Evolutionary conservation across 1,140 invertebrate genomes (phyloP).

Genomic region (Drosophila bifasciata): DNA sequence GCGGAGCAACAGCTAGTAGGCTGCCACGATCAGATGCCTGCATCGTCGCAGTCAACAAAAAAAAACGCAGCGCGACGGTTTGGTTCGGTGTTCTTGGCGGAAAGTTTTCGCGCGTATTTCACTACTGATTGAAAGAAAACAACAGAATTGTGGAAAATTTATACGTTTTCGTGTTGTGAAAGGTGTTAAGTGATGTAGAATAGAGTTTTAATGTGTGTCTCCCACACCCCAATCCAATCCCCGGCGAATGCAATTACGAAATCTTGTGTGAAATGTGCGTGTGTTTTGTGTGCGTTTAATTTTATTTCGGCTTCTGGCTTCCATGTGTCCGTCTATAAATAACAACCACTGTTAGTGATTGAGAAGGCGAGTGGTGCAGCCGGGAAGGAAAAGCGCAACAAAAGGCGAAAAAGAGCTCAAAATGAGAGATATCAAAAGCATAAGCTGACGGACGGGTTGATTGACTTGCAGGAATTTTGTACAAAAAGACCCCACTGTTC

Average conservation of each 20-base stretch:
- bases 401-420: constrained; percentile 48
- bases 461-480: constrained; percentile 73
- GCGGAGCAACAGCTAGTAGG: no score
- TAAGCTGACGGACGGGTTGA: constrained; percentile 74
- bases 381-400: constrained; percentile 13
- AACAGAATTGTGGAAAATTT: constrained; percentile 14
- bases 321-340: constrained; percentile 73
- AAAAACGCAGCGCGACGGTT: constrained; percentile 63
- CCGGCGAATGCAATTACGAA: constrained; percentile 70
- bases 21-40: background rate
- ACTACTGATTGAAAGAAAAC: background rate
- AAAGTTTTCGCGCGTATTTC: constrained; percentile 14
- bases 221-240: background rate
- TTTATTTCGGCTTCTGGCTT: constrained; percentile 48
- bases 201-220: constrained; percentile 19
- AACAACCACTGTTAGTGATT: constrained; percentile 15
- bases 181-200: constrained; percentile 35
- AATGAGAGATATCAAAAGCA: constrained; percentile 46
- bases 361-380: no score
- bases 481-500: constrained; percentile 17
- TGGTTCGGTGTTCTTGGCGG: background rate
- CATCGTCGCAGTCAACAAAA: constrained; percentile 65
- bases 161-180: constrained; percentile 31
- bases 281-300: constrained; percentile 21
- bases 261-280: constrained; percentile 48